Evolutionary conservation across 2,797 vertebrate genomes (phyloP).

Genomic region (Sebastes variabilis): DNA sequence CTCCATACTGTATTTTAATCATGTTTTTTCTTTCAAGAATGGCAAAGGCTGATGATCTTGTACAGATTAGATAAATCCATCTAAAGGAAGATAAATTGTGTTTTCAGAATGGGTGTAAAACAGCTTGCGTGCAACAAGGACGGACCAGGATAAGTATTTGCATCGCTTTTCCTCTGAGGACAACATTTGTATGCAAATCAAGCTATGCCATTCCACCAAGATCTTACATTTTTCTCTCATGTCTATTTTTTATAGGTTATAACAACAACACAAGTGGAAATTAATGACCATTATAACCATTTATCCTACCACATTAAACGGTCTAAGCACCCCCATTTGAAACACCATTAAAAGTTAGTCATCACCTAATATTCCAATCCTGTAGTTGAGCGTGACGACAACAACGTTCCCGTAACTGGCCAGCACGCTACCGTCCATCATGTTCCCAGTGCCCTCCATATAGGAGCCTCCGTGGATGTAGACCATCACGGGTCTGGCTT

Average conservation of each 20-base stretch:
- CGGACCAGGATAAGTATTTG: conserved; percentile 35
- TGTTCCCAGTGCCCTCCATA: conserved; percentile 99
- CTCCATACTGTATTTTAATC: conserved; percentile 43
- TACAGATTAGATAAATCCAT: conserved; percentile 57
- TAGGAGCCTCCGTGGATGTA: conserved; percentile 99
- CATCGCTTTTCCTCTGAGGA: conserved; percentile 31
- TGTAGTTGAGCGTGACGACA: conserved; percentile 98
- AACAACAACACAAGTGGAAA: conserved; percentile 25
- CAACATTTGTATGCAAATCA: conserved; percentile 52
- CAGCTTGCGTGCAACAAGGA: conserved; percentile 40
- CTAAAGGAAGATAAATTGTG: conserved; percentile 32
- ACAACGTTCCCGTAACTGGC: conserved; percentile 99
- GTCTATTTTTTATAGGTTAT: conserved; percentile 16
- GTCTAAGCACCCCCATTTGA: conserved; percentile 28
- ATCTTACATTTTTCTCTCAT: conserved; percentile 24
- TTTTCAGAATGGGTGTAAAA: conserved; percentile 36
- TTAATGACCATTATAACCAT: conserved; percentile 15
- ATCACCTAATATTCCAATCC: conserved; percentile 97
- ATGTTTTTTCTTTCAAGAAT: conserved; percentile 33
- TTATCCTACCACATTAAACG: conserved; percentile 26
- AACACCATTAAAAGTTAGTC: conserved; percentile 27
- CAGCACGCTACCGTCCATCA: conserved; percentile 97
- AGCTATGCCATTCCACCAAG: conserved; percentile 11
- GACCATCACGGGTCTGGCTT: conserved; percentile 97
- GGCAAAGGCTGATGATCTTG: conserved; percentile 42